phyloP scores from a whole-genome alignment of 2,888 invertebrate genomes.

The Leuctra nigra region DNA sequence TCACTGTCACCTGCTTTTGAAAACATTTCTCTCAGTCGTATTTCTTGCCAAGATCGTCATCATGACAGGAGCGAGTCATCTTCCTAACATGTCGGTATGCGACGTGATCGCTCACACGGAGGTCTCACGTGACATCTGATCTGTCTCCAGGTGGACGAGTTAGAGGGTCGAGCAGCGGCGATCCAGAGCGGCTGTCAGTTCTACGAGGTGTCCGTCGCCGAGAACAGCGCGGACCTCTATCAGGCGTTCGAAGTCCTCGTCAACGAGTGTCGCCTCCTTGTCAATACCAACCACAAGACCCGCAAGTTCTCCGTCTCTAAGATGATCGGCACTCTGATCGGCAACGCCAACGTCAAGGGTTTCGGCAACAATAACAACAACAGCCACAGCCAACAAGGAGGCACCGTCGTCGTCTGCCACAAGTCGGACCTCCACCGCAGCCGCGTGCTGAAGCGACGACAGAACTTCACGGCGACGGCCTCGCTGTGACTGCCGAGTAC shows the following conservation, averaged over 20 bases:
- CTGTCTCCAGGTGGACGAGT: constrained; percentile 57
- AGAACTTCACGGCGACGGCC: constrained; percentile 54
- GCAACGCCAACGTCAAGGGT: constrained; percentile 41
- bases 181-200: constrained; percentile 63
- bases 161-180: constrained; percentile 62
- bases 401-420: constrained; percentile 53
- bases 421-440: constrained; percentile 53
- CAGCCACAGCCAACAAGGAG: constrained; percentile 42
- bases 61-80: no score
- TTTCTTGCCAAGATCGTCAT: no score
- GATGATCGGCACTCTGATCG: constrained; percentile 70
- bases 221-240: constrained; percentile 67
- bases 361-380: constrained; percentile 8
- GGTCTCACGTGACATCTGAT: neutral
- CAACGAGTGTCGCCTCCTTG: constrained; percentile 51
- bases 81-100: no score
- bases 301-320: constrained; percentile 72
- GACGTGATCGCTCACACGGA: no score
- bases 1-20: neutral
- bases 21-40: neutral
- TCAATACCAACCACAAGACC: constrained; percentile 44
- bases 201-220: constrained; percentile 75
- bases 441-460: constrained; percentile 48
- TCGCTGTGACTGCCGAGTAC: constrained; percentile 51
- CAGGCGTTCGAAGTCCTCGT: constrained; percentile 64